Conservation (phyloP, 2,888 invertebrate species). For the Agonopterix heracliana region DNA sequence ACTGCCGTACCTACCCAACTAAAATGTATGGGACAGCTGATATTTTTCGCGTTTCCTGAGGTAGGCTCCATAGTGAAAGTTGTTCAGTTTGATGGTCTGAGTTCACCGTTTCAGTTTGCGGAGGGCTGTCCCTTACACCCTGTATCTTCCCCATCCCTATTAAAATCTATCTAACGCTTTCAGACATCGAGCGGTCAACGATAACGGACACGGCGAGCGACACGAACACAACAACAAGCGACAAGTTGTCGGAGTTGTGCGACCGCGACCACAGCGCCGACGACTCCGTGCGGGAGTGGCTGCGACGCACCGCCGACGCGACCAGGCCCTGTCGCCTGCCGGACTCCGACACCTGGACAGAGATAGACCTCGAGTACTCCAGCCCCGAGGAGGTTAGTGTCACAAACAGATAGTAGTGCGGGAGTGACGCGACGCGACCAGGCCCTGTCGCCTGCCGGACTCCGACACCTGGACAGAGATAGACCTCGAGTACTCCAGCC, state of each 20-base stretch:
- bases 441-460: constrained; percentile 25
- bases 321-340: constrained; percentile 22
- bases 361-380: constrained; percentile 82
- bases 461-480: constrained; percentile 84
- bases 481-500: constrained; percentile 81
- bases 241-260: constrained; percentile 52
- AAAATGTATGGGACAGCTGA: too few species aligned
- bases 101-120: too few species aligned
- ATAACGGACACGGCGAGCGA: constrained; percentile 59
- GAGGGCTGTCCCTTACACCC: too few species aligned
- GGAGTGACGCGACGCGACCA: constrained; percentile 44
- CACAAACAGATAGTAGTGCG: constrained; percentile 39
- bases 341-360: constrained; percentile 81
- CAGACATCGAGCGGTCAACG: constrained; percentile 54
- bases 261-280: constrained; percentile 43
- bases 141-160: too few species aligned
- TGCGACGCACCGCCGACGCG: constrained; percentile 42
- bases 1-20: too few species aligned
- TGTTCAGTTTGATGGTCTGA: too few species aligned
- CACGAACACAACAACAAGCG: constrained; percentile 45
- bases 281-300: constrained; percentile 61
- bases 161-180: too few species aligned
- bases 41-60: too few species aligned
- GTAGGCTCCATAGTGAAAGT: too few species aligned
- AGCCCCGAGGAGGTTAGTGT: constrained; percentile 77